Percentiles rank a stretch among this genome's conserved stretches.
Conservation (phyloP, 1,140 invertebrate species). For the Laodelphax striatellus region DNA sequence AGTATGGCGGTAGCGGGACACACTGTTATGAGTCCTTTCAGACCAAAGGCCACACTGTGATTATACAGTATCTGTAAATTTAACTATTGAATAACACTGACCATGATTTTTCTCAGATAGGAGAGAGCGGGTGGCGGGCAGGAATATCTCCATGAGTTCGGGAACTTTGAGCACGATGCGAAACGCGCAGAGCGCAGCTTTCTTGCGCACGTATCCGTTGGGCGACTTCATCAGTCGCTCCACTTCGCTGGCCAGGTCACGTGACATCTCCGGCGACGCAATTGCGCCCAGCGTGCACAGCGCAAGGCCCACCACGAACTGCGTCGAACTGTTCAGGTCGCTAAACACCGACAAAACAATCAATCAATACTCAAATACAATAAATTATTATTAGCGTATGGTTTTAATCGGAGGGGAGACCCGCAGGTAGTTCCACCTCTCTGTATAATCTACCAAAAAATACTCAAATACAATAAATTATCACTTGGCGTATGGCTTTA, state of each 20-base stretch:
- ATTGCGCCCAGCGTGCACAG: constrained; percentile 96
- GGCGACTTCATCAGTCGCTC: constrained; percentile 95
- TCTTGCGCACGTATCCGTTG: constrained; percentile 94
- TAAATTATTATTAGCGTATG: too few relatives aligned
- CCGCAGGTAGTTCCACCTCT: too few relatives aligned
- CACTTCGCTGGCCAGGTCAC: constrained; percentile 95
- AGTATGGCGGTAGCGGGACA: too few relatives aligned
- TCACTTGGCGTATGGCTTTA: too few relatives aligned
- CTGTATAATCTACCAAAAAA: too few relatives aligned
- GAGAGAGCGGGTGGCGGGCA: constrained; percentile 88
- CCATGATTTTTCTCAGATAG: constrained; percentile 99
- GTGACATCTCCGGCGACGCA: constrained; percentile 96
- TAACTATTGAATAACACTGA: too few relatives aligned
- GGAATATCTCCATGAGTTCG: constrained; percentile 99
- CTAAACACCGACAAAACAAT: constrained; percentile 33
- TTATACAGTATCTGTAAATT: too few relatives aligned
- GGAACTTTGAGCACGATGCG: constrained; percentile 93
- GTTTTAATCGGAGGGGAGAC: too few relatives aligned
- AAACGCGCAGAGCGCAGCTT: constrained; percentile 91
- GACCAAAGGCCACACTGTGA: too few relatives aligned
- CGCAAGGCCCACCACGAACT: constrained; percentile 95
- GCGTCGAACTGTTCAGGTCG: constrained; percentile 94
- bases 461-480: too few relatives aligned
- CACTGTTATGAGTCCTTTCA: too few relatives aligned
- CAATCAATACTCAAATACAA: too few relatives aligned